These are phyloP conservation scores for Lycophotia porphyrea DNA, from an alignment of 2,888 invertebrate species.

Conservation along the genomic window DNA sequence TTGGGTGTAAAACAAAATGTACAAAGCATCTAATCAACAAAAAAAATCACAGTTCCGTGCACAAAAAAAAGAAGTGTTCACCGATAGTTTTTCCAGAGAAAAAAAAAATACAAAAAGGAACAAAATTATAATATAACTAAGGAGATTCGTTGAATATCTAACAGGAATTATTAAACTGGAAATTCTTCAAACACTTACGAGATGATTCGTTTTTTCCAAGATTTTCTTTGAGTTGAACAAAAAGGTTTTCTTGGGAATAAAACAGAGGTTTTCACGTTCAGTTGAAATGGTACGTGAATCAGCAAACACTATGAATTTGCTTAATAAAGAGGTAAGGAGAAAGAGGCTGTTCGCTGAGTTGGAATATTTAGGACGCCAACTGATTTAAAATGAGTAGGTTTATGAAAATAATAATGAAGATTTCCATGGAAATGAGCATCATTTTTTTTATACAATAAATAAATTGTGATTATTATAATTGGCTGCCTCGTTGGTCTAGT, in stretches of 20 bases:
- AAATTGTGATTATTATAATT: neutral
- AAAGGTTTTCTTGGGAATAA: slow-evolving; percentile 47
- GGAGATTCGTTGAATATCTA: slow-evolving; percentile 34
- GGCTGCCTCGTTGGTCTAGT: no score
- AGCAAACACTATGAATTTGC: slow-evolving; percentile 57
- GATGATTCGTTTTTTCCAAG: slow-evolving; percentile 34
- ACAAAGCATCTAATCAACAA: neutral
- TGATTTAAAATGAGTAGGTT: slow-evolving; percentile 3
- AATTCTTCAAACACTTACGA: slow-evolving; percentile 44
- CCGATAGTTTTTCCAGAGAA: neutral
- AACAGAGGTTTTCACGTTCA: slow-evolving; percentile 47
- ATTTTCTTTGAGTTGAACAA: slow-evolving; percentile 43
- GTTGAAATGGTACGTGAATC: slow-evolving; percentile 51
- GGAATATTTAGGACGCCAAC: slow-evolving; percentile 18
- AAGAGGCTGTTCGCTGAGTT: slow-evolving; percentile 7
- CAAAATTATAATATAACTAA: slow-evolving; percentile 15
- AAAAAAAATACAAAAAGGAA: slow-evolving; percentile 12
- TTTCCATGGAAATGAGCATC: neutral
- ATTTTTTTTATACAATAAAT: neutral
- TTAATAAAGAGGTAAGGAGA: slow-evolving; percentile 32
- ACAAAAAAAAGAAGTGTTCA: neutral
- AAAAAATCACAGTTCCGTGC: slow-evolving; percentile 2
- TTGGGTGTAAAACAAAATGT: neutral
- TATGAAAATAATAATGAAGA: slow-evolving; percentile 2
- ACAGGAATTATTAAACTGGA: slow-evolving; percentile 40